Percentiles rank a stretch among this genome's conserved stretches.
Evolutionary conservation across 2,113 vertebrate genomes (phyloP).

Genomic region (Tympanuchus pallidicinctus): DNA sequence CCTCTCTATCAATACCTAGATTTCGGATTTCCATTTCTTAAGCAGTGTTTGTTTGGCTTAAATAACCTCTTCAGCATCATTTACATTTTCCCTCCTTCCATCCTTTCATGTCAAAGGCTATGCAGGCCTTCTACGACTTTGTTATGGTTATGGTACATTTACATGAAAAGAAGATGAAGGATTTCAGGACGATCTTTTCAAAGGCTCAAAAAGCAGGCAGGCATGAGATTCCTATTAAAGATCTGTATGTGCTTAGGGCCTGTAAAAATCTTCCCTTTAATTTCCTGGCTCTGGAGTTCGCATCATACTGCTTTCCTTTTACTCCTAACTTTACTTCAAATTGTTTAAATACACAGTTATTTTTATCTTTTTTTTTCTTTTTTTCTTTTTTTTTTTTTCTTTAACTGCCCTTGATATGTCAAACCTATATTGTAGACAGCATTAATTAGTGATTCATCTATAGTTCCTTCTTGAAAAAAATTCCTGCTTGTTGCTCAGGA

Average conservation of each 20-base stretch:
- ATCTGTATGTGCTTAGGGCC: neutral
- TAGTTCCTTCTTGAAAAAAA: constrained; percentile 27
- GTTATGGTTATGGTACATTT: neutral
- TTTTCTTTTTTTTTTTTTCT: neutral
- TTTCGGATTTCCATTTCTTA: neutral
- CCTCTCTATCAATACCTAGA: neutral
- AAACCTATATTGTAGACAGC: neutral
- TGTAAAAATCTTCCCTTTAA: neutral
- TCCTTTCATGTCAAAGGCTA: neutral
- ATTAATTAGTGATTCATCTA: constrained; percentile 4
- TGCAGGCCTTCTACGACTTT: neutral
- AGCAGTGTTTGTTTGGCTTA: neutral
- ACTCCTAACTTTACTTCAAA: neutral
- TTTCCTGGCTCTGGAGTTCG: neutral
- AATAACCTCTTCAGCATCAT: neutral
- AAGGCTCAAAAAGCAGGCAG: neutral
- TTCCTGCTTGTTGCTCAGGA: constrained; percentile 11
- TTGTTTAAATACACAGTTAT: neutral
- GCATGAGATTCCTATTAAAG: neutral
- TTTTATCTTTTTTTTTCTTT: neutral
- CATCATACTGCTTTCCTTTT: neutral
- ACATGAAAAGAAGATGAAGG: neutral
- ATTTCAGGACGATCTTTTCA: neutral
- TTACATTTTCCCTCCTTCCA: neutral
- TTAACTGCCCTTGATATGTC: neutral